These are phyloP conservation scores for Steinernema hermaphroditum DNA, from an alignment of 2,888 invertebrate genomes.

Conservation along the genomic window DNA sequence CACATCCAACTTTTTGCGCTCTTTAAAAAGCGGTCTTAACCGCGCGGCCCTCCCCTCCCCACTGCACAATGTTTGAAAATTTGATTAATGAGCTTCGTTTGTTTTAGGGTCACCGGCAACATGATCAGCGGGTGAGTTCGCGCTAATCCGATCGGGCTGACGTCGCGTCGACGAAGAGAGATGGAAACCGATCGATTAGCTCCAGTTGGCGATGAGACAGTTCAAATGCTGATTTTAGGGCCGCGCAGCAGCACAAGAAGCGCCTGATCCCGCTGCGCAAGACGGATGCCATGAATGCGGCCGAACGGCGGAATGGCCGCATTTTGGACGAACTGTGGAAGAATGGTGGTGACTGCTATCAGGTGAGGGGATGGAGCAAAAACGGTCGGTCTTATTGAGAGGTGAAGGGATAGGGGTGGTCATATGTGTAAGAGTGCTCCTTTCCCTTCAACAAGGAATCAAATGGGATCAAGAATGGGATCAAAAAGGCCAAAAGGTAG, in stretches of 20 bases:
- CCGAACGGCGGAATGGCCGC: constrained; percentile 59
- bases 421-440: no score
- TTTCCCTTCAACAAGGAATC: no score
- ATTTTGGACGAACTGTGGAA: constrained; percentile 61
- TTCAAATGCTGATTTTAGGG: constrained; percentile 40
- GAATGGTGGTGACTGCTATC: constrained; percentile 54
- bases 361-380: no score
- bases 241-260: constrained; percentile 66
- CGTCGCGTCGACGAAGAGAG: not conserved
- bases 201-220: not conserved
- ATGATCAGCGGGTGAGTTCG: constrained; percentile 64
- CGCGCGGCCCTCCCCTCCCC: not conserved
- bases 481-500: no score
- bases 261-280: constrained; percentile 63
- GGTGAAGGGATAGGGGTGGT: no score
- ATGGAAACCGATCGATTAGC: not conserved
- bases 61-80: not conserved
- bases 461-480: no score
- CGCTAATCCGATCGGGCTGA: not conserved
- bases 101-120: constrained; percentile 64
- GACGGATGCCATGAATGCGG: constrained; percentile 64
- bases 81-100: not conserved
- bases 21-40: not conserved
- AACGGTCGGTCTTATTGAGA: no score
- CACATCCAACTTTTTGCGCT: not conserved